Percentiles rank a stretch among this genome's conserved stretches.
Evolutionary conservation across 2,888 invertebrate genomes (phyloP).

Genomic region (Megastigmus dorsalis): DNA sequence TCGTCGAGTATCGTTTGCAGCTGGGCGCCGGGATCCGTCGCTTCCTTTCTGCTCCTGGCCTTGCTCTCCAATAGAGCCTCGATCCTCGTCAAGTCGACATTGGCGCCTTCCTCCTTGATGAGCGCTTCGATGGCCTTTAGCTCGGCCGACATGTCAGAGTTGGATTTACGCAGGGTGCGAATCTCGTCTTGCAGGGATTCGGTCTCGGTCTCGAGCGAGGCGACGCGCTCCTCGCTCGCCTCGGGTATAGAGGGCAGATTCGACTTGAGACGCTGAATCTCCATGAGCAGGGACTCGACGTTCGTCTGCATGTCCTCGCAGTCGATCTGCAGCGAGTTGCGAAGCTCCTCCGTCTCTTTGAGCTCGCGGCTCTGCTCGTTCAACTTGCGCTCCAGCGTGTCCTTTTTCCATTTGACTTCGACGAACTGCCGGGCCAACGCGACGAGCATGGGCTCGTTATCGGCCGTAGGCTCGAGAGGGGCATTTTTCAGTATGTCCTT

Average conservation of each 20-base stretch:
- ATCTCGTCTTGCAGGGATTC: constrained; percentile 73
- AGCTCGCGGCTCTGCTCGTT: constrained; percentile 68
- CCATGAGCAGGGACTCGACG: constrained; percentile 66
- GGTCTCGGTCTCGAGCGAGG: constrained; percentile 69
- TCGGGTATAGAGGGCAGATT: constrained; percentile 71
- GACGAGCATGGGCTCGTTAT: constrained; percentile 67
- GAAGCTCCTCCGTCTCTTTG: constrained; percentile 64
- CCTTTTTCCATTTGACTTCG: constrained; percentile 70
- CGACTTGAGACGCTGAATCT: constrained; percentile 67
- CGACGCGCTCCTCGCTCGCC: constrained; percentile 68
- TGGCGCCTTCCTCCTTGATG: constrained; percentile 47
- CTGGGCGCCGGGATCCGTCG: not conserved
- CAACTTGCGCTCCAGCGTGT: constrained; percentile 71
- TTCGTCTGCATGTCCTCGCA: constrained; percentile 71
- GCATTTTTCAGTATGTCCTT: constrained; percentile 71
- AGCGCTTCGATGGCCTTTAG: constrained; percentile 47
- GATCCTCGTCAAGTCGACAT: constrained; percentile 11
- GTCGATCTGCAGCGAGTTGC: constrained; percentile 66
- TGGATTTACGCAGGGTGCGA: constrained; percentile 59
- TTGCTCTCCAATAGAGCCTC: constrained; percentile 68
- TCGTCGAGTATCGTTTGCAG: constrained; percentile 63
- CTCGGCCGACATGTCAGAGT: constrained; percentile 62
- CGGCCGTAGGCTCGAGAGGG: constrained; percentile 70
- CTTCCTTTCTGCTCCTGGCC: constrained; percentile 8
- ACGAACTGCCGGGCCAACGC: constrained; percentile 64